These are phyloP conservation scores for Latheticus oryzae DNA, from an alignment of 2,888 invertebrate genomes.

Conservation along the genomic window DNA sequence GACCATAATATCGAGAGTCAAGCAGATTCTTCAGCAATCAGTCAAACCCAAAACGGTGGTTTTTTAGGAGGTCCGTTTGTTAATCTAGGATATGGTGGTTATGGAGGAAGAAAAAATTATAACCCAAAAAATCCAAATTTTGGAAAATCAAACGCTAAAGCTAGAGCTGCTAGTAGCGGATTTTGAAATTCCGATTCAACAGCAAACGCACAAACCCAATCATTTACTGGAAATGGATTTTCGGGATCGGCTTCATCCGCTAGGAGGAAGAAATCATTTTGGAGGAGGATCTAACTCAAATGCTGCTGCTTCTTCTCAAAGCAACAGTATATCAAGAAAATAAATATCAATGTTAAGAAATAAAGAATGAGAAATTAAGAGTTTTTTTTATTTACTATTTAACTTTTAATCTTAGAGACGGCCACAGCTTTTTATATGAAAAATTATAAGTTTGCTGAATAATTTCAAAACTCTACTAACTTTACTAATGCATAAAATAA, in stretches of 20 bases:
- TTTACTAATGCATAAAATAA: no score
- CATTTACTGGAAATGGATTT: conserved; percentile 48
- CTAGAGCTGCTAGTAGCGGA: conserved; percentile 36
- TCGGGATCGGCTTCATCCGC: conserved; percentile 3
- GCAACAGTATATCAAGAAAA: conserved; percentile 38
- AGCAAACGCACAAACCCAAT: conserved; percentile 48
- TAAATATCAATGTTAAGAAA: no score
- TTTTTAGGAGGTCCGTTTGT: background rate
- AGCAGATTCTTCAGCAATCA: conserved; percentile 39
- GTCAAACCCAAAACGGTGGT: conserved; percentile 14
- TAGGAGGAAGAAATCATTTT: conserved; percentile 5
- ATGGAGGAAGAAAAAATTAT: no score
- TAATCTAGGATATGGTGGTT: no score
- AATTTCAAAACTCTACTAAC: no score
- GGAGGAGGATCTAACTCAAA: conserved; percentile 37
- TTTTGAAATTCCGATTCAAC: conserved; percentile 33
- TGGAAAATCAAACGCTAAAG: conserved; percentile 32
- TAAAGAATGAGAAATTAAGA: no score
- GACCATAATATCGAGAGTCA: conserved; percentile 33
- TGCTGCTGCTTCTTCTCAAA: conserved; percentile 37
- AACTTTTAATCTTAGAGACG: no score
- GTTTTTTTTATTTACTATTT: no score
- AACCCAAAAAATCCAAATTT: no score
- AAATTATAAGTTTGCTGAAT: no score
- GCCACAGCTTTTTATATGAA: no score